Evolutionary conservation across 1,140 invertebrate species (phyloP), one percentile per base, ranked within the genome.

Genomic region (Globodera rostochiensis): DNA sequence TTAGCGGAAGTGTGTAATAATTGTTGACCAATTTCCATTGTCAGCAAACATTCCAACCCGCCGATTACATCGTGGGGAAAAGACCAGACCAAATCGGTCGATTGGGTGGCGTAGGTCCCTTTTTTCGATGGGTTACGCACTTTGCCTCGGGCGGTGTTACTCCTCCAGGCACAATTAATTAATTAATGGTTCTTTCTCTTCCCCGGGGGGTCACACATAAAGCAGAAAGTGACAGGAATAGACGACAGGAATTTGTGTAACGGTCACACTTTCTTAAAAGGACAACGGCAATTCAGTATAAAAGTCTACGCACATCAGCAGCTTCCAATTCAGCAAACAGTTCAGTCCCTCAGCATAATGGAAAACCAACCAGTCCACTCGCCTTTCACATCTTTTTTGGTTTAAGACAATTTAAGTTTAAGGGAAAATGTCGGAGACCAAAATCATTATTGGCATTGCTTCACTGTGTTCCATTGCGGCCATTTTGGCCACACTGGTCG

Each of bases 401-500:
- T 36, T 36, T 36, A 1, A 36, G 2, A 36, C 36, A 36, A 36
- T 36, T 36, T 73, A 73, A 25, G n/a, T 46, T 74, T 73, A 75
- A 77, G 36, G 19, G 19, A 79, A 78, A 70, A 83, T 83, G 82
- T 70, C 83, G 13, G 83, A 84, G 57, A 76, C 84, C 21, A 85
- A 86, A 53, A 71, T 84, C 9, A 83, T 84, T 15, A 83, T 84
- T 25, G 83, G 83, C 15, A 66, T 84, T 66, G 83, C 83, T 19
- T 83, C 84, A 5, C 83, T 80, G 6, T 85, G 84, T 50, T 84
- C 83, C 46, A 70, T 83, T 49, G 74, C 81, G 46, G 85, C 83
- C 19, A 84, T 84, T 64, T 49, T 84, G 19, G 83, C 83, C 13
- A 80, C 85, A 15, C 69, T 84, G 9, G 75, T 86, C 19, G 81